Percentiles rank a stretch among this genome's conserved stretches.
Conservation (phyloP, 1,140 invertebrate genomes). For the Hylaeus anthracinus region DNA sequence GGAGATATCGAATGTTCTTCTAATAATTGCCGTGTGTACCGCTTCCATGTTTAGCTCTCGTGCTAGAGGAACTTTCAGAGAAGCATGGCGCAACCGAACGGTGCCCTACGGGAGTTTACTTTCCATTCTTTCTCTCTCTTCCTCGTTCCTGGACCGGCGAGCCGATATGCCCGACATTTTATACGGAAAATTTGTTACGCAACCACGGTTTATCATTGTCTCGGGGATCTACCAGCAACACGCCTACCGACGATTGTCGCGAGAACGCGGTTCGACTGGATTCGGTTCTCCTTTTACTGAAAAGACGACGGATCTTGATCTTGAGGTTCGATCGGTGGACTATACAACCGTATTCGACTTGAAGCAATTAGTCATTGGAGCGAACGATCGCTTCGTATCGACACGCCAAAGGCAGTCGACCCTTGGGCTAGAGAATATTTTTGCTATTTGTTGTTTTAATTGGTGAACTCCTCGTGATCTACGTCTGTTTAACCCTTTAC, state of each 20-base stretch:
- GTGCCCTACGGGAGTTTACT: conserved; percentile 12
- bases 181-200: conserved; percentile 4
- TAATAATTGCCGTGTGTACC: conserved; percentile 18
- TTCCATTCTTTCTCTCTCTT: conserved; percentile 40
- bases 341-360: neutral
- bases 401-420: too few relatives aligned
- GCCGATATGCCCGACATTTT: conserved; percentile 34
- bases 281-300: neutral
- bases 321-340: neutral
- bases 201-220: conserved; percentile 37
- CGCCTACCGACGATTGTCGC: neutral
- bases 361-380: neutral
- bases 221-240: neutral
- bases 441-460: too few relatives aligned
- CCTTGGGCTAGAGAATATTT: too few relatives aligned
- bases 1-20: conserved; percentile 18
- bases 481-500: too few relatives aligned
- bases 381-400: neutral
- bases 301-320: neutral
- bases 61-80: conserved; percentile 19
- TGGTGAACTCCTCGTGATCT: too few relatives aligned
- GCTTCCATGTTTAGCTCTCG: conserved; percentile 24
- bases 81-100: conserved; percentile 14
- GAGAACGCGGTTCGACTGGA: conserved; percentile 1
- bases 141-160: neutral